Conservation (phyloP, 2,113 vertebrate species). For the Leiothrix lutea region DNA sequence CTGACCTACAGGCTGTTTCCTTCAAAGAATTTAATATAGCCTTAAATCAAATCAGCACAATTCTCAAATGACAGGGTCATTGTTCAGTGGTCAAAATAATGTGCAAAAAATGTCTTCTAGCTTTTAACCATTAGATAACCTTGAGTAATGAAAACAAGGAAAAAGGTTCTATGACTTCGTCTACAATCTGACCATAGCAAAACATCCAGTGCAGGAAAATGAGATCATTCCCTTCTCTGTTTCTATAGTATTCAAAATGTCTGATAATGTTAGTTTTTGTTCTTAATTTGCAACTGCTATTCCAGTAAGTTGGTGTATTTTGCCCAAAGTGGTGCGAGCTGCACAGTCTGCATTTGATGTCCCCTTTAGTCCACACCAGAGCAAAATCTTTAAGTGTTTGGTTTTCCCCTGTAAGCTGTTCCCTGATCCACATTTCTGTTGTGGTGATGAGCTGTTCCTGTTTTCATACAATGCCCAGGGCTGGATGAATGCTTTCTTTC, state of each 20-base stretch:
- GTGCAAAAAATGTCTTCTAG: background rate
- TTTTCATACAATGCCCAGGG: background rate
- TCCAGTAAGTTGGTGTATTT: background rate
- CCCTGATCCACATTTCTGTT: background rate
- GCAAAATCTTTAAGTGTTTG: background rate
- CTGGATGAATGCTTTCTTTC: background rate
- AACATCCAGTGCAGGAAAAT: background rate
- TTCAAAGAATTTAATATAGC: background rate
- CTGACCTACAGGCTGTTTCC: background rate
- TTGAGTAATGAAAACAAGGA: background rate
- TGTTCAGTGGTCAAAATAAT: background rate
- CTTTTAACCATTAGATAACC: background rate
- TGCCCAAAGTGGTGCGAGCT: background rate
- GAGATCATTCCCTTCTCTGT: background rate
- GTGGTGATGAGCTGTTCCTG: background rate
- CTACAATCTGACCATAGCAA: background rate
- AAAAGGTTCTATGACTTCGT: background rate
- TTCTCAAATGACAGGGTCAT: background rate
- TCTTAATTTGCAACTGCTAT: background rate
- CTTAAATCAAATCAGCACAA: slow-evolving; percentile 24
- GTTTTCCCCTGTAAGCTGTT: fast-evolving
- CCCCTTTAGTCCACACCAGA: background rate
- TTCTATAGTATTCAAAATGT: background rate
- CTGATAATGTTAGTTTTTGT: background rate
- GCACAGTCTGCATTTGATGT: background rate